Percentiles rank a stretch among this genome's conserved stretches.
Conservation (phyloP, 2,113 vertebrate genomes). For the Micronycteris hirsuta region DNA sequence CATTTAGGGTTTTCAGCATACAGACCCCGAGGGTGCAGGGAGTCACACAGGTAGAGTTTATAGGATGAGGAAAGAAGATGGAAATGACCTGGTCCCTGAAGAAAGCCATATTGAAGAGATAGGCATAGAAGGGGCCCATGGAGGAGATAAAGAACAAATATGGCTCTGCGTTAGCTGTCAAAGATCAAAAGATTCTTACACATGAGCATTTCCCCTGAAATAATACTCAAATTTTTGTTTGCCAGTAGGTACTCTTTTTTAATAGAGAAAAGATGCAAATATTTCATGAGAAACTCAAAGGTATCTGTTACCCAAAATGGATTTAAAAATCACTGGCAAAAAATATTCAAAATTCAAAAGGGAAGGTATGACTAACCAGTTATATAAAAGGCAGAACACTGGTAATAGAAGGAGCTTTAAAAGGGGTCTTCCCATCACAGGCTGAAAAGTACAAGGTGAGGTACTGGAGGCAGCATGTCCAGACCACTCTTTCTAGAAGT, state of each 20-base stretch:
- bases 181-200: background rate
- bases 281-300: background rate
- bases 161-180: background rate
- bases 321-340: background rate
- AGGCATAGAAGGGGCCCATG: background rate
- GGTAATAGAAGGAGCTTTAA: background rate
- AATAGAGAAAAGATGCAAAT: background rate
- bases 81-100: background rate
- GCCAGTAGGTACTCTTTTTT: background rate
- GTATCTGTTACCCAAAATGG: background rate
- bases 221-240: background rate
- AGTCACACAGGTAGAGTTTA: background rate
- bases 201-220: background rate
- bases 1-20: background rate
- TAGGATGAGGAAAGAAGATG: background rate
- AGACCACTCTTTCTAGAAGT: background rate
- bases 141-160: background rate
- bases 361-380: background rate
- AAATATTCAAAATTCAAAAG: background rate
- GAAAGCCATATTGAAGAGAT: background rate
- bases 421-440: accelerated
- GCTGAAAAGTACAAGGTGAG: background rate
- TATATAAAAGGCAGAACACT: background rate
- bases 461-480: background rate
- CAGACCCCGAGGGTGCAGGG: background rate